Base-by-base conservation (phyloP, 2,113 vertebrate species). In the Trematocara macrostoma region DNA sequence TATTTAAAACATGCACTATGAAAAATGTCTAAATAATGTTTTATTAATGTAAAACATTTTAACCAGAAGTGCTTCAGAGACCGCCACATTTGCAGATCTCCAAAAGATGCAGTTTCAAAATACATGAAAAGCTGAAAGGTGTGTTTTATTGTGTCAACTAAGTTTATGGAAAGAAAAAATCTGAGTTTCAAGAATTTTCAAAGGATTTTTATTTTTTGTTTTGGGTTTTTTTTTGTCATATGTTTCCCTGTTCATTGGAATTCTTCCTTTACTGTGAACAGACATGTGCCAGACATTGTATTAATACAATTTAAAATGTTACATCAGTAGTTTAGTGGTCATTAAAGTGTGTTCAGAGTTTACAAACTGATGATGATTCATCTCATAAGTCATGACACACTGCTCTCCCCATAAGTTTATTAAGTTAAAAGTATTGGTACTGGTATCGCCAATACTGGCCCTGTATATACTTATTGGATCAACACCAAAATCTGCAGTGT, bases 211-310 rank as follows among this genome's bases (percentile, higher is more conserved):
- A 34, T 34, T 34, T 16, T 18, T 61, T 61, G 29, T 11, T 59
- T 59, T 34, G 29, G 6, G 6, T 0, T 1, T 0, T 1, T 15
- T 18, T 34, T 61, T 18, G 5, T 61, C 29, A 34, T 18, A 4
- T 18, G 15, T 11, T 61, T 16, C 51, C 51, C n/a, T 53, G n/a
- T 53, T 53, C n/a, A 20, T 4, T 53, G 18, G n/a, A 53, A 53
- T 20, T 20, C 9, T 11, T 53, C n/a, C 18, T 53, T 20, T 20
- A 20, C n/a, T 53, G n/a, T 55, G 29, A 34, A 61, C 15, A 61
- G 53, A 18, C 57, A 61, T 18, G 31, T 34, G 29, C 5, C 29
- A 34, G 15, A 34, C 29, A 4, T 61, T 61, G 0, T 6, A 61
- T 6, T 59, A 59, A 34, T 59, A 18, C 57, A 34, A 34, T 61